These are phyloP conservation scores for Dinoponera quadriceps DNA, from an alignment of 1,140 invertebrate genomes.

Conservation along the genomic window DNA sequence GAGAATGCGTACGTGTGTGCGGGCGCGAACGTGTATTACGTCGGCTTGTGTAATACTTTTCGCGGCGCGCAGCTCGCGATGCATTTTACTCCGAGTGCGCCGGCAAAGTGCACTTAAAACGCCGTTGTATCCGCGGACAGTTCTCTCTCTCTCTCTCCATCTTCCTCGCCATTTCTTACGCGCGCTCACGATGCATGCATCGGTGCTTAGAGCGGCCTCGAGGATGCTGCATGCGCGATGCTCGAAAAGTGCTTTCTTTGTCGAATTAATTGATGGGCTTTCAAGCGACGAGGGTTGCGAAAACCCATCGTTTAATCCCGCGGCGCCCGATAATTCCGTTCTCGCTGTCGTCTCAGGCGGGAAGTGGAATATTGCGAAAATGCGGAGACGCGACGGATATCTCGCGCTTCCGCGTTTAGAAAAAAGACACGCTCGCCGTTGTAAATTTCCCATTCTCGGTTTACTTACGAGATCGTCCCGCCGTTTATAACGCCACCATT, in stretches of 20 bases:
- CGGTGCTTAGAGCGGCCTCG: slow-evolving; percentile 6
- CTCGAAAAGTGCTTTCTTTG: background rate
- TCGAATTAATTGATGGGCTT: slow-evolving; percentile 27
- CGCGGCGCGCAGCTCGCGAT: slow-evolving; percentile 18
- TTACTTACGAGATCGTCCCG: background rate
- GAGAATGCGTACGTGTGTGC: background rate
- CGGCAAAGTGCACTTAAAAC: slow-evolving; percentile 56
- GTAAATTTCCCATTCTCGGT: background rate
- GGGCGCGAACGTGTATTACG: background rate
- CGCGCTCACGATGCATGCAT: background rate
- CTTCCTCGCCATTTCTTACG: background rate
- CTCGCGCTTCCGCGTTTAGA: too few relatives aligned
- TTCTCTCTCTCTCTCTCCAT: slow-evolving; percentile 25
- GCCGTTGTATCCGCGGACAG: background rate
- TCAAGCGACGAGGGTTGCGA: background rate
- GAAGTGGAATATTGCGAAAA: background rate
- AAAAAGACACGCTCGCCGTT: background rate
- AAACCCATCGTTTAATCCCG: background rate
- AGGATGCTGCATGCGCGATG: slow-evolving; percentile 3
- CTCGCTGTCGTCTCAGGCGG: background rate
- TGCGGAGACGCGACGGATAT: background rate
- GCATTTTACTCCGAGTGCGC: slow-evolving; percentile 33
- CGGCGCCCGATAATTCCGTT: background rate
- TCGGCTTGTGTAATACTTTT: slow-evolving; percentile 11
- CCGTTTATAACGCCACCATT: too few relatives aligned